These are phyloP conservation scores for Gila orcuttii DNA, from an alignment of 2,113 vertebrate genomes.

Conservation along the genomic window DNA sequence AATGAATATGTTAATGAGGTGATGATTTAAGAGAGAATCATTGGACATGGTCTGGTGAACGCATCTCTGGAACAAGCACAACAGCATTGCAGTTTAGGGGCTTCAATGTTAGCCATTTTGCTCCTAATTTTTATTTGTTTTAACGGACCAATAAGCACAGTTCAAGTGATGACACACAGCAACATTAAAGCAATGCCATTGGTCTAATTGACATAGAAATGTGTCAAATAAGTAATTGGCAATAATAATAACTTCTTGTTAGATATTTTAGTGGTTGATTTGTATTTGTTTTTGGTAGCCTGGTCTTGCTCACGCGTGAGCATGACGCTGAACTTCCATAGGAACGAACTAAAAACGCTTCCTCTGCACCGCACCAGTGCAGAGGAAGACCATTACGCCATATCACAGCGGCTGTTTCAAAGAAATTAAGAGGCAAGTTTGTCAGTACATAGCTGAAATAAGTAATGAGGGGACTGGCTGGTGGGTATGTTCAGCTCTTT, in stretches of 20 bases:
- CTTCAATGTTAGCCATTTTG: neutral
- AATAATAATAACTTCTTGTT: neutral
- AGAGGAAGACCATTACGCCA: fast-evolving
- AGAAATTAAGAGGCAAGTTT: too few species aligned
- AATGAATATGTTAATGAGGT: constrained; percentile 24
- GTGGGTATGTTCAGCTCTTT: too few species aligned
- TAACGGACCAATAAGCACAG: neutral
- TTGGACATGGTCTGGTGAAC: constrained; percentile 2
- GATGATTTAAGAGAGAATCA: constrained; percentile 14
- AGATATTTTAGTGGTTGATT: neutral
- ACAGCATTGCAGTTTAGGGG: neutral
- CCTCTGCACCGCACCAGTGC: too few species aligned
- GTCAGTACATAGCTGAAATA: too few species aligned
- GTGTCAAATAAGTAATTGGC: neutral
- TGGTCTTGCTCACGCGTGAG: too few species aligned
- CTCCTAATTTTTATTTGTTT: neutral
- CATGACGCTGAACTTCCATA: too few species aligned
- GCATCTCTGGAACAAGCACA: neutral
- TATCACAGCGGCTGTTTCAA: too few species aligned
- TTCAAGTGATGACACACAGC: neutral
- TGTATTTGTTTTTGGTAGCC: too few species aligned
- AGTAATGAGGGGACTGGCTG: too few species aligned
- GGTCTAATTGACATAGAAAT: neutral
- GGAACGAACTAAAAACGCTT: too few species aligned
- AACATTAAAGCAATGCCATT: neutral